Evolutionary conservation across 2,888 invertebrate species (phyloP), one percentile per base, ranked within the genome.

Genomic region (Caenorhabditis doughertyi): DNA sequence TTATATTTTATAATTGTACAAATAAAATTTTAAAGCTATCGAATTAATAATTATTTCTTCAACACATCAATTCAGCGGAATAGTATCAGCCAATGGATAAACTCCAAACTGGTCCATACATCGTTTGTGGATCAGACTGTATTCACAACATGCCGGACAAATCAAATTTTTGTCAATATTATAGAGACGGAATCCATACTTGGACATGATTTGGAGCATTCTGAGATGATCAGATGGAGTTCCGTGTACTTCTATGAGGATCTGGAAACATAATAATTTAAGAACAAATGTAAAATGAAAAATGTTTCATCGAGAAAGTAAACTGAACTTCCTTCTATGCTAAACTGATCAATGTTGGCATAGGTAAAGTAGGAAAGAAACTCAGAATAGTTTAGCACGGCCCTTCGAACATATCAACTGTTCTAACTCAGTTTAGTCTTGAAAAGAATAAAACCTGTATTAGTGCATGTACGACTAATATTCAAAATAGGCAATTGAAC

Each of bases 1-100:
- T 39, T 60, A 23, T 60, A 27, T 29, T 56, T 39, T 42, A n/a
- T 62, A 62, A 62, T 42, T 62, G 62, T 62, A 62, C 62, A 62
- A 62, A 62, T 62, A 62, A 62, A 62, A 62, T 9, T 44, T 18
- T 11, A 62, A 62, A n/a, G n/a, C n/a, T n/a, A n/a, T n/a, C n/a
- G n/a, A 42, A 42, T 27, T 42, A 2, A 42, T 7, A n/a, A 3
- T 16, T 4, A 25, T 25, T 27, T 16, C 3, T 27, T 25, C 47
- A 47, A 47, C 16, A 7, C 9, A 35, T 35, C 35, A 35, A 35
- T 7, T 18, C 18, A 2, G 44, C 18, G 60, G 42, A 25, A 60
- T 60, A n/a, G 25, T 60, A 3, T n/a, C n/a, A 2, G 60, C 23
- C n/a, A 60, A 25, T n/a, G 60, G 60, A 8, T 25, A 7, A 1